Conservation (phyloP, 2,797 vertebrate species). For the Chrysocyon brachyurus region DNA sequence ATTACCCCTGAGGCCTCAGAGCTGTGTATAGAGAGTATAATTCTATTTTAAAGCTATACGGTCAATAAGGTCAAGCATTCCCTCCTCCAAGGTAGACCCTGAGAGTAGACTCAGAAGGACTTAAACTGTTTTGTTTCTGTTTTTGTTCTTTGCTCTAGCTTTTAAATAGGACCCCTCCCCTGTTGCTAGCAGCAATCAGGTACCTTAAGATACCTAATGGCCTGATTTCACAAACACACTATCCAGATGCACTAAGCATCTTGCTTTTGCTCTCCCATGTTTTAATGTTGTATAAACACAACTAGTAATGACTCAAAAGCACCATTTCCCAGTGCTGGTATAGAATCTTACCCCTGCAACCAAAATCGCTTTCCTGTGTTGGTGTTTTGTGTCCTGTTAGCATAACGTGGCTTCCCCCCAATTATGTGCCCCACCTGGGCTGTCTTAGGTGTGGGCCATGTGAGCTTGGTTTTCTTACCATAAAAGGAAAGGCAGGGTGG, state of each 20-base stretch:
- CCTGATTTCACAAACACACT: not conserved
- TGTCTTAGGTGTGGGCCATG: not conserved
- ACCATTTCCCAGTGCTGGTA: not conserved
- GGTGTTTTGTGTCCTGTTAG: fast-evolving
- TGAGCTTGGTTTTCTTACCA: not conserved
- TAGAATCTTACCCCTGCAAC: not conserved
- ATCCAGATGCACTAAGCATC: not conserved
- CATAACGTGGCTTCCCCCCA: not conserved
- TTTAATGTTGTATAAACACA: not conserved
- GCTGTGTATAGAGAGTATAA: not conserved
- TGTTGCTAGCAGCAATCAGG: not conserved
- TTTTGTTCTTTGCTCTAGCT: not conserved
- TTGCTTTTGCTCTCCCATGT: not conserved
- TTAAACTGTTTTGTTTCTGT: not conserved
- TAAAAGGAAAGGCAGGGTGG: not conserved
- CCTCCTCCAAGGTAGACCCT: too few species aligned
- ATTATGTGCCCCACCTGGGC: not conserved
- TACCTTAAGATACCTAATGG: not conserved
- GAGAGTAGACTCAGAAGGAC: not conserved
- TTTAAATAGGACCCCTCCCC: not conserved
- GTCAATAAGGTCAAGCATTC: not conserved
- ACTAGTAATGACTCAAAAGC: not conserved
- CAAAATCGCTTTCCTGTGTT: not conserved
- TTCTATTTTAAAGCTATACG: not conserved
- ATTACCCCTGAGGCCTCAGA: not conserved